phyloP scores from a whole-genome alignment of 1,140 invertebrate genomes.

The Augochlora pura region DNA sequence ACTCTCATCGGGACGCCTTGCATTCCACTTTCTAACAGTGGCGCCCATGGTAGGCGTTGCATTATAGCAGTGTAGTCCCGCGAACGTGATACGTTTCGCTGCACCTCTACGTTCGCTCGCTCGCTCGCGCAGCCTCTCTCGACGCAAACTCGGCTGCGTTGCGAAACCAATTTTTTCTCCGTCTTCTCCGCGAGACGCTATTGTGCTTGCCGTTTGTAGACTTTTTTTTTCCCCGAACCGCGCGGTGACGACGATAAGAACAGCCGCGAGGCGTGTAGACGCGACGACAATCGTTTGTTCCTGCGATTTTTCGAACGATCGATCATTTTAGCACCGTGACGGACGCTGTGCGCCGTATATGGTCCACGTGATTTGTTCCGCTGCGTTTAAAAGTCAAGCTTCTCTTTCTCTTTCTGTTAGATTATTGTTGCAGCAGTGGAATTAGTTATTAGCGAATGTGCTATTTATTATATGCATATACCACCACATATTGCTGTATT shows the following conservation, averaged over 20 bases:
- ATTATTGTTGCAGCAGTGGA: no score
- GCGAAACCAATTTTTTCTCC: constrained; percentile 5
- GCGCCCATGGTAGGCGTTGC: constrained; percentile 41
- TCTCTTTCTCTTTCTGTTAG: no score
- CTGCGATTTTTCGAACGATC: background rate
- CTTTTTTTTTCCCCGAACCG: background rate
- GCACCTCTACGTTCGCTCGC: constrained; percentile 4
- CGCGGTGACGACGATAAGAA: background rate
- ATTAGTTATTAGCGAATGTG: no score
- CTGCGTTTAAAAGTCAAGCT: no score
- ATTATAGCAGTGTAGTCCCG: constrained; percentile 12
- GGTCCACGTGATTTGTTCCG: no score
- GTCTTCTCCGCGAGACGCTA: background rate
- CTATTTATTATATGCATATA: no score
- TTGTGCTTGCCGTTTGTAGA: background rate
- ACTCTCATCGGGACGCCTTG: constrained; percentile 23
- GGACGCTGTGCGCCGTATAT: no score
- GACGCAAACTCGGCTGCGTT: background rate
- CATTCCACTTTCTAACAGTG: constrained; percentile 42
- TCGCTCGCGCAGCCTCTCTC: background rate
- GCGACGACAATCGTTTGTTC: background rate
- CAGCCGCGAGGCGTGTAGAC: background rate
- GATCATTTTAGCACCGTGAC: no score
- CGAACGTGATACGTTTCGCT: constrained; percentile 26
- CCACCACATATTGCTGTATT: no score